These are phyloP conservation scores for Rutilus rutilus DNA, from an alignment of 2,113 vertebrate species.

Conservation along the genomic window DNA sequence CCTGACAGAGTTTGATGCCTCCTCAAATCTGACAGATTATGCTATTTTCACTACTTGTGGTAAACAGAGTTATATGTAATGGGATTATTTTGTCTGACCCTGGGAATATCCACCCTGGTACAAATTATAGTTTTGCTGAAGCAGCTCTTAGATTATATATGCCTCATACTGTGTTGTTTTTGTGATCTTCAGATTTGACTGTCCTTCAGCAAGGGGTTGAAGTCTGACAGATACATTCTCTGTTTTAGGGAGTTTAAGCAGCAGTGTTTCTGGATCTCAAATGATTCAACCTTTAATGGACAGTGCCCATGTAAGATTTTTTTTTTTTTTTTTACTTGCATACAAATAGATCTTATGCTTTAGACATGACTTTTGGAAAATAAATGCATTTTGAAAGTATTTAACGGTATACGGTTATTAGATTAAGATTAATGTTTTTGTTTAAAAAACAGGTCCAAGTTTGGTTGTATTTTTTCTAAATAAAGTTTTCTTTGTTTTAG, in stretches of 20 bases:
- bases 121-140: not conserved
- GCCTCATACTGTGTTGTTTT: not conserved
- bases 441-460: too few species aligned
- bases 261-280: not conserved
- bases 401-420: not conserved
- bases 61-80: not conserved
- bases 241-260: not conserved
- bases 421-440: not conserved
- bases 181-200: not conserved
- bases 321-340: not conserved
- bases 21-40: not conserved
- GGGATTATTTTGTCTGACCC: not conserved
- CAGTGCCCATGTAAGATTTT: too few species aligned
- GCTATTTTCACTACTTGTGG: not conserved
- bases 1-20: not conserved
- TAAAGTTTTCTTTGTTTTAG: not conserved
- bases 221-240: not conserved
- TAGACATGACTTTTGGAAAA: not conserved
- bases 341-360: not conserved
- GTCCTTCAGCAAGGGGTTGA: not conserved
- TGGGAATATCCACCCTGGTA: not conserved
- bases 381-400: not conserved
- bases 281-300: too few species aligned
- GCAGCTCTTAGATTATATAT: not conserved
- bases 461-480: not conserved